Percentiles rank a stretch among this genome's conserved stretches.
Evolutionary conservation across 2,888 invertebrate species (phyloP).

Genomic region (Ornithoptera priamus): DNA sequence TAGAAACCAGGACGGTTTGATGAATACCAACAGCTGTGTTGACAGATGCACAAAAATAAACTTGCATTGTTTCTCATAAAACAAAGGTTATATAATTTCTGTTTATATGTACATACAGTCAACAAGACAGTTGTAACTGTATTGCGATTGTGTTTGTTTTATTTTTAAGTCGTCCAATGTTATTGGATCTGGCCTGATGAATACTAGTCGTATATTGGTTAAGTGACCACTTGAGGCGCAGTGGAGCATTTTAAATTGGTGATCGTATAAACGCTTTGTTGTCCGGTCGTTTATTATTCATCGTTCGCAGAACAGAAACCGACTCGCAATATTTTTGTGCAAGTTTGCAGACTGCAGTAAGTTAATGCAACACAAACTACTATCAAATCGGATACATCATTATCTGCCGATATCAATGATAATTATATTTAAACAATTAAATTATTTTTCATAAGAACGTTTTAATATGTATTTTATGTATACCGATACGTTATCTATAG

Average conservation of each 20-base stretch:
- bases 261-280: slow-evolving; percentile 47
- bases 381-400: background rate
- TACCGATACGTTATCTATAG: too few species aligned
- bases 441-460: too few species aligned
- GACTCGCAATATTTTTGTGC: slow-evolving; percentile 39
- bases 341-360: background rate
- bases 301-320: slow-evolving; percentile 51
- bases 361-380: background rate
- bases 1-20: background rate
- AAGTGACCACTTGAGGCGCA: slow-evolving; percentile 41
- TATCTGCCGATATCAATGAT: background rate
- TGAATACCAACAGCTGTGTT: slow-evolving; percentile 5
- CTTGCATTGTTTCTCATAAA: slow-evolving; percentile 32
- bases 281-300: slow-evolving; percentile 60
- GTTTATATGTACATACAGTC: slow-evolving; percentile 41
- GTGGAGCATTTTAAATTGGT: slow-evolving; percentile 61
- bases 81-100: slow-evolving; percentile 50
- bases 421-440: background rate
- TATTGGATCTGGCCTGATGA: slow-evolving; percentile 29
- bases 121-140: slow-evolving; percentile 50
- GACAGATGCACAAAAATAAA: slow-evolving; percentile 17
- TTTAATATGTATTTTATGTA: too few species aligned
- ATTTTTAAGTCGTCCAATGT: slow-evolving; percentile 62
- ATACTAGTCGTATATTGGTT: slow-evolving; percentile 32
- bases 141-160: slow-evolving; percentile 66